These are phyloP conservation scores for Ovis aries DNA, from an alignment of 2,113 vertebrate species.

Conservation along the genomic window DNA sequence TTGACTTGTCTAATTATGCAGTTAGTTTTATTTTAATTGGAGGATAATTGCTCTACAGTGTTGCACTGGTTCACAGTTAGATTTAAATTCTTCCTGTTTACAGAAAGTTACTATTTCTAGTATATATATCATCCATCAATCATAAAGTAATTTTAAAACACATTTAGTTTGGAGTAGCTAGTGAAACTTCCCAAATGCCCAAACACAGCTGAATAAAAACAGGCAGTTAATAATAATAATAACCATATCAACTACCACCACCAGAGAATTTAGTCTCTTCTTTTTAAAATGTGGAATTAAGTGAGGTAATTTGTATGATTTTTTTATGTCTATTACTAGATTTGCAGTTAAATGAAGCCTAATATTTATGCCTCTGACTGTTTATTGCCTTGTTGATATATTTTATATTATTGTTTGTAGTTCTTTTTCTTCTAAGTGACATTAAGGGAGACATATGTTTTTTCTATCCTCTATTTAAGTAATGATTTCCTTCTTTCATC, in stretches of 20 bases:
- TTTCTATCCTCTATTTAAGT: not conserved
- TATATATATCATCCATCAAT: not conserved
- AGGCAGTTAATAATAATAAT: not conserved
- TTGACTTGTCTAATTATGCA: not conserved
- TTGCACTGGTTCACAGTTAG: not conserved
- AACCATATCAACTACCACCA: not conserved
- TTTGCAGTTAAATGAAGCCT: not conserved
- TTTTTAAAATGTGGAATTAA: not conserved
- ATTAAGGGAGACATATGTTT: not conserved
- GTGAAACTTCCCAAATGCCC: not conserved
- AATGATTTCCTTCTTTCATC: not conserved
- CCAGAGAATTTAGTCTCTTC: not conserved
- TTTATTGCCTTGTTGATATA: not conserved
- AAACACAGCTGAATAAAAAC: not conserved
- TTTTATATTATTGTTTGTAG: not conserved
- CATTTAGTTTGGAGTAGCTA: not conserved
- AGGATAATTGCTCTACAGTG: not conserved
- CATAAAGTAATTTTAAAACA: not conserved
- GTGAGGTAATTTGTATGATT: not conserved
- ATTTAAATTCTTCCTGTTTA: not conserved
- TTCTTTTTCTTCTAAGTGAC: not conserved
- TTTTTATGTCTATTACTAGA: not conserved
- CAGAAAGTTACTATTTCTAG: not conserved
- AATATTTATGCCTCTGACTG: not conserved
- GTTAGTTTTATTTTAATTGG: not conserved